Evolutionary conservation across 2,113 vertebrate genomes (phyloP).

Genomic region (Nycticebus coucang): DNA sequence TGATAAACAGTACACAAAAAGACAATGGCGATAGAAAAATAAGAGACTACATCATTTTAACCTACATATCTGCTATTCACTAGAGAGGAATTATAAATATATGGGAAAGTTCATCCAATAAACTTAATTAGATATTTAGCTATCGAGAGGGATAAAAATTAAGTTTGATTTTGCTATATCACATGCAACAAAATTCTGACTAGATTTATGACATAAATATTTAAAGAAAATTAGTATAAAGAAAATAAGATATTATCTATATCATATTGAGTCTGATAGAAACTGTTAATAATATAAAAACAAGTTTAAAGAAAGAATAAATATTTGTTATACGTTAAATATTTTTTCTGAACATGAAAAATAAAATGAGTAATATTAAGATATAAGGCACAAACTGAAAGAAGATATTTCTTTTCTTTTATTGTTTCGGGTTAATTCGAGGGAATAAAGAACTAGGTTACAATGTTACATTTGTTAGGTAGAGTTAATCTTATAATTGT

Average conservation of each 20-base stretch:
- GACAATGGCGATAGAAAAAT: background rate
- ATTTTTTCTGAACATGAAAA: background rate
- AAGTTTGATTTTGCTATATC: background rate
- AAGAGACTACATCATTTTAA: background rate
- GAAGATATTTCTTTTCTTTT: background rate
- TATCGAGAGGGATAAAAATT: background rate
- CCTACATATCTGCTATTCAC: background rate
- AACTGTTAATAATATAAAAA: background rate
- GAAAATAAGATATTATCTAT: background rate
- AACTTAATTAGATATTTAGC: background rate
- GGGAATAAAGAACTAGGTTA: no score
- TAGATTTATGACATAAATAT: background rate
- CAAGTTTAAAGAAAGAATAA: background rate
- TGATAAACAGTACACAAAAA: background rate
- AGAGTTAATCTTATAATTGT: no score
- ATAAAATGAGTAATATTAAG: background rate
- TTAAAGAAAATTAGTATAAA: background rate
- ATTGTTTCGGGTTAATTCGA: no score
- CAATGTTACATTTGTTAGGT: no score
- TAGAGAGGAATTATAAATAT: background rate
- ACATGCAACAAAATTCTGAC: background rate
- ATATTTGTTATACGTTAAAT: background rate
- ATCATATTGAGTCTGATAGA: background rate
- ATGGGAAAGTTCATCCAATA: background rate
- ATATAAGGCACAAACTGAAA: background rate